A percentile compares a stretch with the other conserved stretches of the same genome.
These are phyloP conservation scores for Tetragonisca angustula DNA, from an alignment of 2,888 invertebrate species.

Conservation along the genomic window DNA sequence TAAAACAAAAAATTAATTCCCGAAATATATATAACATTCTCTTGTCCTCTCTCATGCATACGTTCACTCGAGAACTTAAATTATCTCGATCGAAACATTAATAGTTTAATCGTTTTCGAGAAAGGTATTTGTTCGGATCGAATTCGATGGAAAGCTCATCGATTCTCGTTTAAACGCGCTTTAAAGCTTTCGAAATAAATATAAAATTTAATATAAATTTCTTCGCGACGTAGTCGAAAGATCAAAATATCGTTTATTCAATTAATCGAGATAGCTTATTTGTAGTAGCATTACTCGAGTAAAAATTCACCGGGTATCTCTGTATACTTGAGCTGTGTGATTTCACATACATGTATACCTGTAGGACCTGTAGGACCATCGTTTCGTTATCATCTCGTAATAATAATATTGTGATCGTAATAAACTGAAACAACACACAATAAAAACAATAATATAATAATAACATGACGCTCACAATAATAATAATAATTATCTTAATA, in stretches of 20 bases:
- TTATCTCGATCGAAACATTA: neutral
- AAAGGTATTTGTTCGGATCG: neutral
- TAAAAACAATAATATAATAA: conserved; percentile 84
- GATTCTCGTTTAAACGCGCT: conserved; percentile 4
- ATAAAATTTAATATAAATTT: neutral
- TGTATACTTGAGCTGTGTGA: conserved; percentile 17
- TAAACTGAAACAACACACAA: conserved; percentile 84
- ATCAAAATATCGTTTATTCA: neutral
- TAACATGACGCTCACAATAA: conserved; percentile 84
- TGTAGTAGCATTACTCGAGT: neutral
- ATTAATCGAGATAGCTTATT: neutral
- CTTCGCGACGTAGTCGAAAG: neutral
- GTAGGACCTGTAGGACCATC: conserved; percentile 40
- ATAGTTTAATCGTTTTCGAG: neutral
- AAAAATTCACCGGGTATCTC: conserved; percentile 17
- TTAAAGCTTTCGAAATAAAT: conserved; percentile 27
- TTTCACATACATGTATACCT: conserved; percentile 10
- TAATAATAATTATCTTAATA: conserved; percentile 81
- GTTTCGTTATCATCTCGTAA: conserved; percentile 49
- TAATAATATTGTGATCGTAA: conserved; percentile 75
- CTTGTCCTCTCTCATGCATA: neutral
- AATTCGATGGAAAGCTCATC: conserved; percentile 2
- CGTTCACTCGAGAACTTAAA: conserved; percentile 19
- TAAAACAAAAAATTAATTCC: conserved; percentile 44
- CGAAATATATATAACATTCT: conserved; percentile 44